phyloP scores from a whole-genome alignment of 1,140 invertebrate genomes.

The Heterodera carotae region DNA sequence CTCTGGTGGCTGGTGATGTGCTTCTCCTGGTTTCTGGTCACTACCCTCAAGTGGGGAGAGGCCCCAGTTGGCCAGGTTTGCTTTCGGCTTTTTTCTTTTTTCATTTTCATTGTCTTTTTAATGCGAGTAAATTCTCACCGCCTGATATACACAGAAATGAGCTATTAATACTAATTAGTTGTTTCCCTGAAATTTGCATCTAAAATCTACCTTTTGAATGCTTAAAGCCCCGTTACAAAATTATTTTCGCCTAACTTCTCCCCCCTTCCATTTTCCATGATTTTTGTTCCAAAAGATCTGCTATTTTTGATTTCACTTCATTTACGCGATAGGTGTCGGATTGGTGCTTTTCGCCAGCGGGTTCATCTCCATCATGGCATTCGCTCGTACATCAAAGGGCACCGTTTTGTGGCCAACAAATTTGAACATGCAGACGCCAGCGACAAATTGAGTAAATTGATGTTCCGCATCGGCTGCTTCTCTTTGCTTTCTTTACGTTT shows the following conservation, averaged over 20 bases:
- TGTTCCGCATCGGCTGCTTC: slow-evolving; percentile 94
- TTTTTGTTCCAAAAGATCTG: too few species aligned
- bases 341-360: slow-evolving; percentile 67
- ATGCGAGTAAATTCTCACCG: too few species aligned
- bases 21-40: slow-evolving; percentile 95
- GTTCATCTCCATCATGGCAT: slow-evolving; percentile 67
- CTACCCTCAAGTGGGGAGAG: slow-evolving; percentile 97
- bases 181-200: too few species aligned
- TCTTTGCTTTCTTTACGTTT: slow-evolving; percentile 88
- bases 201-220: too few species aligned
- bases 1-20: slow-evolving; percentile 97
- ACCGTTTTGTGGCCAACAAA: slow-evolving; percentile 36
- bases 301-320: slow-evolving; percentile 30
- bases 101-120: too few species aligned
- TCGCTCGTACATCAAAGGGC: slow-evolving; percentile 57
- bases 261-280: background rate
- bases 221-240: too few species aligned
- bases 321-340: slow-evolving; percentile 64
- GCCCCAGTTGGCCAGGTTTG: slow-evolving; percentile 92
- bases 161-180: too few species aligned
- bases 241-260: too few species aligned
- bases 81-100: too few species aligned
- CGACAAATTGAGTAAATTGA: slow-evolving; percentile 92
- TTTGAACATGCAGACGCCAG: slow-evolving; percentile 69
- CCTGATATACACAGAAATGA: too few species aligned